Evolutionary conservation across 2,797 vertebrate species (phyloP).

Genomic region (Esox masquinongy): DNA sequence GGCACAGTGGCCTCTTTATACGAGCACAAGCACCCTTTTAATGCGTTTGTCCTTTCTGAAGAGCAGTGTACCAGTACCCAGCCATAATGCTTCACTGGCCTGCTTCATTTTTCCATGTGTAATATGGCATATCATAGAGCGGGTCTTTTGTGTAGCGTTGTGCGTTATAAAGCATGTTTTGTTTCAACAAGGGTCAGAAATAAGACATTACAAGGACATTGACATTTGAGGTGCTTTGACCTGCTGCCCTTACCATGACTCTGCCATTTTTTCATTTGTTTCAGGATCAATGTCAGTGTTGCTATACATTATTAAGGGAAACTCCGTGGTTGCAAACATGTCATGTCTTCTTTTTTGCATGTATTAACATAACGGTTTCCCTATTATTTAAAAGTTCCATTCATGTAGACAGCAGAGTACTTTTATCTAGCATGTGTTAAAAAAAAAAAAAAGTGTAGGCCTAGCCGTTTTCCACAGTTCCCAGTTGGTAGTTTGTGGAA

Average conservation of each 20-base stretch:
- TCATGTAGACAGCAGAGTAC: constrained; percentile 46
- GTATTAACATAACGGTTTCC: constrained; percentile 61
- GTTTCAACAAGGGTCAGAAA: constrained; percentile 46
- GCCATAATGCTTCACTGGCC: constrained; percentile 56
- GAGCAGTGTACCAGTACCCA: constrained; percentile 39
- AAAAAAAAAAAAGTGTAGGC: background rate
- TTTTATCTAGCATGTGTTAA: constrained; percentile 35
- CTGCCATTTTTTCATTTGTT: constrained; percentile 50
- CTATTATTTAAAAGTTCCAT: constrained; percentile 46
- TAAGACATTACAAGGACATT: constrained; percentile 47
- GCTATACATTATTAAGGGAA: constrained; percentile 57
- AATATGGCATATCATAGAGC: constrained; percentile 64
- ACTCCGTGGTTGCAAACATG: constrained; percentile 55
- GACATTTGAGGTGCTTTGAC: constrained; percentile 58
- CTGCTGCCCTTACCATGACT: constrained; percentile 38
- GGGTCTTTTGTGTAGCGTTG: constrained; percentile 44
- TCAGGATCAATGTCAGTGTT: constrained; percentile 47
- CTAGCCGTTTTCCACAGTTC: constrained; percentile 30
- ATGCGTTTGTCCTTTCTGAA: constrained; percentile 53
- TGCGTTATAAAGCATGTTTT: constrained; percentile 49
- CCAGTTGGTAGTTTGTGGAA: background rate
- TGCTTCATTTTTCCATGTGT: constrained; percentile 65
- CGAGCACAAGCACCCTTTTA: constrained; percentile 70
- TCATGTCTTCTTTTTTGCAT: constrained; percentile 60
- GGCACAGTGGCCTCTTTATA: constrained; percentile 67